Evolutionary conservation across 2,797 vertebrate genomes (phyloP), one percentile per base, ranked within the genome.

Genomic region (Trachops cirrhosus): DNA sequence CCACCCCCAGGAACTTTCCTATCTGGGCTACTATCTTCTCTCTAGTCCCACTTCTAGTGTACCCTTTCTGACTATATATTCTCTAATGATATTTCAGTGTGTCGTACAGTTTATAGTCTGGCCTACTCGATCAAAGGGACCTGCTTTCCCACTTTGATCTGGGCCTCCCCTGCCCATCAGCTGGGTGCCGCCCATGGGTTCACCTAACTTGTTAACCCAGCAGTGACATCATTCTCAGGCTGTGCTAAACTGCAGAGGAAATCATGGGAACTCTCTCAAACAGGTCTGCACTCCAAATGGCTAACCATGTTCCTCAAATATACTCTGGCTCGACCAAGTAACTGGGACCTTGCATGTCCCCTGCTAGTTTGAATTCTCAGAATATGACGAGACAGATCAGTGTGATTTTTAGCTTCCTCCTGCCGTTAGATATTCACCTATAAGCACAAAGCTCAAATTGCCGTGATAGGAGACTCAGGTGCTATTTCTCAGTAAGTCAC

Each of bases 301-400:
- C 26, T 21, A 70, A 9, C 16, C 64, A 19, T 22, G 8, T 16
- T 5, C 37, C 12, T 86, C 21, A 26, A 68, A 29, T 24, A 16
- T 18, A 26, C 77, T 62, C 26, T 88, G 78, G 34, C 48, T 67
- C 6, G 50, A 37, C 87, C 82, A 37, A 46, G 18, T 68, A 41
- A 32, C 50, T n/a, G n/a, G 52, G 50, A 12, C 12, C 75, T 71
- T 0, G 0, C 6, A 1, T 39, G 3, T 16, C 11, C 48, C 54
- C 41, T 73, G 6, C 34, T 57, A 9, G 5, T 44, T 84, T n/a
- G 50, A 94, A 37, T 91, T 52, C 46, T 86, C 37, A 39, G 82
- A 84, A 80, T 7, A 11, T 32, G 22, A 5, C 48, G 21, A 95
- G 29, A 29, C 4, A 29, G 26, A 64, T 37, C 15, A 7, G 16